Conservation (phyloP, 2,797 vertebrate genomes). For the Gymnoscopelus braueri region DNA sequence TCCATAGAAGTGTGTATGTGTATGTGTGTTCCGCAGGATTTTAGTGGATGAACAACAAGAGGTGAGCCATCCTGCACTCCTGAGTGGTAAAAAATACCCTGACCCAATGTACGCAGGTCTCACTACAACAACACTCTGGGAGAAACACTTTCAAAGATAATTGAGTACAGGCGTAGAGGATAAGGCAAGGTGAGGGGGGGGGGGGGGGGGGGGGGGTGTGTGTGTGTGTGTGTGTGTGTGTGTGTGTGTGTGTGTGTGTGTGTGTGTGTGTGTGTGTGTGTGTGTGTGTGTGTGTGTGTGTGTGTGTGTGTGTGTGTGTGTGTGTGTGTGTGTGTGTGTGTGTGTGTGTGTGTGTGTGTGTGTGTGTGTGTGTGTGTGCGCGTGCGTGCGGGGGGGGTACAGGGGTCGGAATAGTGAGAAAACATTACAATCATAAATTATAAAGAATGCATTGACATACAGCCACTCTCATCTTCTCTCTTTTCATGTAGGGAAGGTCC, state of each 20-base stretch:
- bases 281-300: too few species aligned
- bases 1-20: not conserved
- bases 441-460: slow-evolving; percentile 54
- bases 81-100: slow-evolving; percentile 14
- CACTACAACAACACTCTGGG: not conserved
- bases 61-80: slow-evolving; percentile 2
- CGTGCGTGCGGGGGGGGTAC: too few species aligned
- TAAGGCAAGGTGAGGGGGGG: slow-evolving; percentile 54
- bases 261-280: too few species aligned
- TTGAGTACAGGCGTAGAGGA: slow-evolving; percentile 28
- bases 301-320: too few species aligned
- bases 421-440: slow-evolving; percentile 63
- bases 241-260: too few species aligned
- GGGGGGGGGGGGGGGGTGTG: slow-evolving; percentile 12
- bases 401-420: slow-evolving; percentile 36
- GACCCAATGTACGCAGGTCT: slow-evolving; percentile 26
- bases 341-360: too few species aligned
- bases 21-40: not conserved
- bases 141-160: slow-evolving; percentile 4
- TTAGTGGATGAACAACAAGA: not conserved
- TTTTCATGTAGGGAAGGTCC: not conserved
- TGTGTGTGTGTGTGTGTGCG: too few species aligned
- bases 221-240: too few species aligned
- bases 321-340: too few species aligned
- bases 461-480: slow-evolving; percentile 46